Conservation (phyloP, 2,113 vertebrate species). For the Thunnus thynnus region DNA sequence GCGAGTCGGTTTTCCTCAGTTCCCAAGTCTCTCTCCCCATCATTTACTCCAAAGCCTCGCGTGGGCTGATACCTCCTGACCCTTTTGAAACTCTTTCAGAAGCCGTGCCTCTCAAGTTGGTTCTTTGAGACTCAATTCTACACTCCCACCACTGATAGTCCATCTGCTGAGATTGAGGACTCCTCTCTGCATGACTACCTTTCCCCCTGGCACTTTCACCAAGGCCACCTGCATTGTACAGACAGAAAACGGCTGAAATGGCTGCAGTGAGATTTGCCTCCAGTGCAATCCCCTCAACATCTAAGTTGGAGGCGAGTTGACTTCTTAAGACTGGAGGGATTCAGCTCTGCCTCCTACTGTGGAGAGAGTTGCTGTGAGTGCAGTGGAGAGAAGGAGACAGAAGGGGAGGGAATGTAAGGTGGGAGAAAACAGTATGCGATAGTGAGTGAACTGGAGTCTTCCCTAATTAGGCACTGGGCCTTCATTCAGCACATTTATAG, state of each 20-base stretch:
- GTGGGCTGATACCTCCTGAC: constrained; percentile 57
- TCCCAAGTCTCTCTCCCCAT: constrained; percentile 46
- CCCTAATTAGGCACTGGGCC: constrained; percentile 72
- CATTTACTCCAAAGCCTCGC: constrained; percentile 61
- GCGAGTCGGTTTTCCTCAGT: constrained; percentile 26
- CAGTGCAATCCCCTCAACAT: constrained; percentile 58
- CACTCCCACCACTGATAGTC: constrained; percentile 57
- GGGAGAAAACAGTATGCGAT: constrained; percentile 44
- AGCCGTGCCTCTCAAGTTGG: constrained; percentile 53
- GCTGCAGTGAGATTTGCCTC: constrained; percentile 69
- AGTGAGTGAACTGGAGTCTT: constrained; percentile 66
- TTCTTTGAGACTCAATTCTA: constrained; percentile 54
- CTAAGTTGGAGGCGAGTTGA: constrained; percentile 68
- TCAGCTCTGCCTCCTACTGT: constrained; percentile 46
- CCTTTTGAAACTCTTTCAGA: constrained; percentile 63
- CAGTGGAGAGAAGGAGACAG: constrained; percentile 1
- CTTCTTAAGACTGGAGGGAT: constrained; percentile 64
- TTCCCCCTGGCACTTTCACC: constrained; percentile 27
- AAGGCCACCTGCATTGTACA: constrained; percentile 64
- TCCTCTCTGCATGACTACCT: constrained; percentile 64
- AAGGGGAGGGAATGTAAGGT: constrained; percentile 17
- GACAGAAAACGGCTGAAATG: constrained; percentile 69
- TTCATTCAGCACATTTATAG: constrained; percentile 72
- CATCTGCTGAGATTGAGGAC: constrained; percentile 71
- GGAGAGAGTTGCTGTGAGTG: constrained; percentile 36